A percentile compares a stretch with the other conserved stretches of the same genome.
Conservation (phyloP, 1,140 invertebrate species). For the Phenacoccus solenopsis region DNA sequence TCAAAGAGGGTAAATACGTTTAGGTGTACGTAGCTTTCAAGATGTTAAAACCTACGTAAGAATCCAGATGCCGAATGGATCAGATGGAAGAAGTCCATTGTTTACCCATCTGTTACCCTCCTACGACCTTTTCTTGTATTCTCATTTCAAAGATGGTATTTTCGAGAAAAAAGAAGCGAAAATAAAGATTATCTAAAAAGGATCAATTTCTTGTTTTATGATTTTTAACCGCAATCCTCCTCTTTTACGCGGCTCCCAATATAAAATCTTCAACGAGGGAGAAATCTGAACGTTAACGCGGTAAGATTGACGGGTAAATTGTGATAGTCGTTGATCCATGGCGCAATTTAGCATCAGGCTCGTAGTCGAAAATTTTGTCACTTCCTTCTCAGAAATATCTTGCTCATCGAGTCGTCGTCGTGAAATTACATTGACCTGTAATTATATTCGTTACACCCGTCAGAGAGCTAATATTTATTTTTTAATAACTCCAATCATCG, state of each 20-base stretch:
- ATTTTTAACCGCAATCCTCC: neutral
- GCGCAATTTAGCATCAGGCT: neutral
- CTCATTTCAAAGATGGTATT: neutral
- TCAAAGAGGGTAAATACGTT: neutral
- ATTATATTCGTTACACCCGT: neutral
- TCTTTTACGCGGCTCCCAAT: neutral
- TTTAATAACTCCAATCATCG: neutral
- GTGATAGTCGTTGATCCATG: neutral
- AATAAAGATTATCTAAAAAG: neutral
- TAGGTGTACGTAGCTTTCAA: neutral
- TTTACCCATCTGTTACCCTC: constrained; percentile 1
- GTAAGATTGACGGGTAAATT: neutral
- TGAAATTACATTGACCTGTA: neutral
- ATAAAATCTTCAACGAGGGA: too few species aligned
- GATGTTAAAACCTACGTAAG: neutral
- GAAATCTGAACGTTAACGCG: too few species aligned
- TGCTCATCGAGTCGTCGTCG: neutral
- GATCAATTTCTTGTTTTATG: neutral
- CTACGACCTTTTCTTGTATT: neutral
- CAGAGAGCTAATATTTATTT: neutral
- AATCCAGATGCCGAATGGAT: neutral
- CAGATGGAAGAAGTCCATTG: neutral
- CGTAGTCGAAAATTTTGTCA: neutral
- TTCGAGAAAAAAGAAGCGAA: neutral
- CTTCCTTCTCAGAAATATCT: neutral